A percentile compares a stretch with the other conserved stretches of the same genome.
Evolutionary conservation across 2,888 invertebrate species (phyloP).

Genomic region (Loripinus fragilis): DNA sequence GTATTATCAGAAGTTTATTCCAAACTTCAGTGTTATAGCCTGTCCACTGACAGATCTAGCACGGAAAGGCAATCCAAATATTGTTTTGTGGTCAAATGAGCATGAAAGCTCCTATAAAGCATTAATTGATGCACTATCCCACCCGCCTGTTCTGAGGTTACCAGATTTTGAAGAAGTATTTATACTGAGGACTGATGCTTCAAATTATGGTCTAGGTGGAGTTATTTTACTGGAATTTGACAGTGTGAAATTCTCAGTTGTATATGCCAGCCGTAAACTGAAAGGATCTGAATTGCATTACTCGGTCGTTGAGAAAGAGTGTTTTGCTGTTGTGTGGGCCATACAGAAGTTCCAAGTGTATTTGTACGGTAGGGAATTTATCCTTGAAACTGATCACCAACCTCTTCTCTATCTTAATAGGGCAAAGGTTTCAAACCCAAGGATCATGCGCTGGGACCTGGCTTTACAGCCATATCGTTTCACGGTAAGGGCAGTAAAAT

Average conservation of each 20-base stretch:
- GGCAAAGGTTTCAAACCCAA: constrained; percentile 25
- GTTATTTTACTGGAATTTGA: background rate
- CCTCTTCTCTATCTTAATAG: constrained; percentile 47
- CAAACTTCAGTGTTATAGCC: background rate
- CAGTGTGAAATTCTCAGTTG: background rate
- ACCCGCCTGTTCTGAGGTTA: background rate
- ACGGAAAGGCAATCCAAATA: constrained; percentile 2
- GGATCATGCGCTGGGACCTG: constrained; percentile 46
- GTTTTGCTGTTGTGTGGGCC: background rate
- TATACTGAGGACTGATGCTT: background rate
- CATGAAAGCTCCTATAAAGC: background rate
- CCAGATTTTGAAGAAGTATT: background rate
- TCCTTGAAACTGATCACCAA: constrained; percentile 61
- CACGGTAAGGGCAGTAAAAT: background rate
- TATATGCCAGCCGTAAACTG: constrained; percentile 42
- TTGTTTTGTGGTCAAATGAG: background rate
- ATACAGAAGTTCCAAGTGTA: background rate
- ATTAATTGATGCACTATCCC: background rate
- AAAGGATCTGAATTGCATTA: constrained; percentile 5
- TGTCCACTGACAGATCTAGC: background rate
- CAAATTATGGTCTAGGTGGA: background rate
- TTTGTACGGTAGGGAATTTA: constrained; percentile 36
- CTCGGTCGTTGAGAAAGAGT: constrained; percentile 4
- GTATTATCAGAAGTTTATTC: constrained; percentile 10
- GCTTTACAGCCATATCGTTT: constrained; percentile 35